Conservation (phyloP, 2,888 invertebrate genomes). For the Spodoptera picta region DNA sequence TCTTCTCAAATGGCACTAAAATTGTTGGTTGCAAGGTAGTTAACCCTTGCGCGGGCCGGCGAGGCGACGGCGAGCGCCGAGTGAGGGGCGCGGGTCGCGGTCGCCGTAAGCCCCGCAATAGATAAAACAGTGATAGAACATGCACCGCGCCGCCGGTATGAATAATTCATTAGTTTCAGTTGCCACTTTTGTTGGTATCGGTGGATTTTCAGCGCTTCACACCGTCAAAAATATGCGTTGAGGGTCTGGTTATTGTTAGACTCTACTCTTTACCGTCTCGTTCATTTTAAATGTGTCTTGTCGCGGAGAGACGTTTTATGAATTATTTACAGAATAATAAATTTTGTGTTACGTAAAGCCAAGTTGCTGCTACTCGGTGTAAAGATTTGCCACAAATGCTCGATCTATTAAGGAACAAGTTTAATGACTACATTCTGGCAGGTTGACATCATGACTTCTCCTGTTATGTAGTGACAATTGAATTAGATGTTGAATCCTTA, state of each 20-base stretch:
- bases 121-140: constrained; percentile 90
- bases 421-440: neutral
- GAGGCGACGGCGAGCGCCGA: constrained; percentile 56
- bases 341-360: constrained; percentile 45
- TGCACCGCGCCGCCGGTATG: constrained; percentile 87
- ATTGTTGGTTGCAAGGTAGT: constrained; percentile 85
- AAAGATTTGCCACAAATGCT: constrained; percentile 7
- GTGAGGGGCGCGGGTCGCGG: constrained; percentile 72
- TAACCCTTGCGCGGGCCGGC: constrained; percentile 81
- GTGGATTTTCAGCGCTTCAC: constrained; percentile 87
- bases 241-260: constrained; percentile 83
- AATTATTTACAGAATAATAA: constrained; percentile 65
- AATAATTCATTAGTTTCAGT: constrained; percentile 89
- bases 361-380: constrained; percentile 17
- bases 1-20: constrained; percentile 84
- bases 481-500: constrained; percentile 1
- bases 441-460: too few species aligned
- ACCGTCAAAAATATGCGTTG: constrained; percentile 86
- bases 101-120: constrained; percentile 84
- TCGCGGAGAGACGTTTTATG: constrained; percentile 57
- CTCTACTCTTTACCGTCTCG: constrained; percentile 75
- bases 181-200: constrained; percentile 89
- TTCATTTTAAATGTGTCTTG: constrained; percentile 73
- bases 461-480: neutral
- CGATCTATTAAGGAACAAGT: neutral